Conservation (phyloP, 2,113 vertebrate species). For the Astur gentilis region DNA sequence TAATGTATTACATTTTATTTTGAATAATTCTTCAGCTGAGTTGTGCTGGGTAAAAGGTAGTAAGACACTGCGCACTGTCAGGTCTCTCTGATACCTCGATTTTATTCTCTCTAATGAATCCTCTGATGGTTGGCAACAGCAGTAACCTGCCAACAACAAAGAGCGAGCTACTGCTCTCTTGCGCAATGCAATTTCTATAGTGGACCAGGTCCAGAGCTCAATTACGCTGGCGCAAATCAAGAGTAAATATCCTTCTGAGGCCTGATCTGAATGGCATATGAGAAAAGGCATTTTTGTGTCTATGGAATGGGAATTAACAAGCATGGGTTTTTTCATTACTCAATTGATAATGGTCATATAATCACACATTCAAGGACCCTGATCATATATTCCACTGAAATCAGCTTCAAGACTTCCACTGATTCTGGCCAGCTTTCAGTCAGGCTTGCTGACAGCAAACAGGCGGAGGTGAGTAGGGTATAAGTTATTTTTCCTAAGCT, state of each 20-base stretch:
- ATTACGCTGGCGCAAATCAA: not conserved
- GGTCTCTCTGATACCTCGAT: not conserved
- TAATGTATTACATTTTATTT: constrained; percentile 48
- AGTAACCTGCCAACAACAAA: constrained; percentile 7
- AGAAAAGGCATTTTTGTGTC: not conserved
- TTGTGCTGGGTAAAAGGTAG: not conserved
- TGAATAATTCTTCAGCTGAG: not conserved
- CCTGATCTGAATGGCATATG: not conserved
- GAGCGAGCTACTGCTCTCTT: not conserved
- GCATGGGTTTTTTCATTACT: not conserved
- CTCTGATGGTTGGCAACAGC: not conserved
- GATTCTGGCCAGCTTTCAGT: not conserved
- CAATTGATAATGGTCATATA: not conserved
- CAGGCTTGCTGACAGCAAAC: not conserved
- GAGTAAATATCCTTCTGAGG: not conserved
- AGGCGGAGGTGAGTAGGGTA: not conserved
- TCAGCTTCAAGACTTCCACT: not conserved
- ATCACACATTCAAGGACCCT: not conserved
- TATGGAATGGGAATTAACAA: not conserved
- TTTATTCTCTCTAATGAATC: not conserved
- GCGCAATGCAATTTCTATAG: not conserved
- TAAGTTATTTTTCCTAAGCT: not conserved
- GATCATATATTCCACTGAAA: not conserved
- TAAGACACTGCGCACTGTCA: not conserved
- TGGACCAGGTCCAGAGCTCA: not conserved